Base-by-base conservation (phyloP, 1,140 invertebrate genomes). In the Bicyclus anynana region DNA sequence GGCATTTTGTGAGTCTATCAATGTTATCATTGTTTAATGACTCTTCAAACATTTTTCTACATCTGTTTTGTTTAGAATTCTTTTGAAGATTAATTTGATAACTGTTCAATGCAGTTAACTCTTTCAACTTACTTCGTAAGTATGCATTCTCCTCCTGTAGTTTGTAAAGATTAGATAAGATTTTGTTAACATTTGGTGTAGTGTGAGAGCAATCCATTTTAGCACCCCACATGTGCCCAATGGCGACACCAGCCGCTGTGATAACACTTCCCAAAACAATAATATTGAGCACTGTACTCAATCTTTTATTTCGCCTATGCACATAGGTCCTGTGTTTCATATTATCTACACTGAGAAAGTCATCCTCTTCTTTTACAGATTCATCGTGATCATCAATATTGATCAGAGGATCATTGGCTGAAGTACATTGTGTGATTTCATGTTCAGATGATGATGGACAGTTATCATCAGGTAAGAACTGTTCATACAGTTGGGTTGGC, bases 161-260 rank as follows among this genome's bases (percentile, higher is more conserved):
- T 66, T 89, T 89, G 50, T 89, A 88, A 29, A 89, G 74, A 59
- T 87, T 87, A 5, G 84, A 87, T 14, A 90, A 59, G 55, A 90
- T 84, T 72, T 89, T 84, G 53, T 87, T 90, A 0, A 89, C 76
- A 37, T 80, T 82, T 13, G 80, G 74, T 52, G 72, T 60, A 18
- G 74, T 65, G 23, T 83, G 76, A 6, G 75, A 63, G 49, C 89
- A 89, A 33, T 89, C 85, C 62, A 88, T 81, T 68, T 77, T 87
- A 13, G 74, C 84, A 16, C 87, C 87, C 89, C 87, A 90, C 74
- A 89, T 84, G 51, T 89, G 85, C 0, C 89, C 89, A 17, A 90
- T 80, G 10, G 89, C 87, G 17, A 90, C 77, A 2, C 85, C 85
- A 40, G 79, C 80, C 21, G 87, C 81, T 10, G 82, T 89, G 23